Evolutionary conservation across 2,113 vertebrate species (phyloP).

Genomic region (Platysteira castanea): DNA sequence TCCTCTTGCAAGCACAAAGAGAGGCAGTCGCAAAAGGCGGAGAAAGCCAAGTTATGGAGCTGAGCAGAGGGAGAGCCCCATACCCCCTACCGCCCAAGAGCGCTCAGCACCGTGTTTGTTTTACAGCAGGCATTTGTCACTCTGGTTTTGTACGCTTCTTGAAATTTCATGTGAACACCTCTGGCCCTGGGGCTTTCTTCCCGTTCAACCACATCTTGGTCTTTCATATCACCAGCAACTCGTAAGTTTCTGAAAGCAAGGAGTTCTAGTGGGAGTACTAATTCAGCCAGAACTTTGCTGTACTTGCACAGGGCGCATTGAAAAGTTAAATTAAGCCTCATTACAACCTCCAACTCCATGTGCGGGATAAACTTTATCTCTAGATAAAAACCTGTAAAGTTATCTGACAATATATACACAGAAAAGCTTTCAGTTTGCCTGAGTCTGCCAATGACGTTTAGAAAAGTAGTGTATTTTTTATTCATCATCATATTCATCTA

Average conservation of each 20-base stretch:
- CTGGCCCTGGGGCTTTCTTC: background rate
- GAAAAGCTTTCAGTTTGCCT: background rate
- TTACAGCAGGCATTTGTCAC: rapidly evolving
- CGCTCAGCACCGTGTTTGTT: rapidly evolving
- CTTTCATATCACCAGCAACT: background rate
- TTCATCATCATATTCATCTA: background rate
- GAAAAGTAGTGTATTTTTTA: conserved; percentile 14
- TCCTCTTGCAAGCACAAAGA: no score
- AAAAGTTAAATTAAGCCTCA: background rate
- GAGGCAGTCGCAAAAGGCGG: rapidly evolving
- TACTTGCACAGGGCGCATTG: background rate
- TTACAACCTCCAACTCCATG: conserved; percentile 1
- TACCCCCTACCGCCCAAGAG: background rate
- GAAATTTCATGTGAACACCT: rapidly evolving
- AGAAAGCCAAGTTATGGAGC: no score
- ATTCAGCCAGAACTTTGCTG: background rate
- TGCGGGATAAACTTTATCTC: background rate
- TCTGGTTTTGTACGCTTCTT: background rate
- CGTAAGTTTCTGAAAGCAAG: background rate
- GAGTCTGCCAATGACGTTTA: background rate
- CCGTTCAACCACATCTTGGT: background rate
- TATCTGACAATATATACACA: background rate
- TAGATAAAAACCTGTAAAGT: background rate
- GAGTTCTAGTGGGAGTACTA: background rate
- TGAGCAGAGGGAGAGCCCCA: rapidly evolving